Percentiles rank a stretch among this genome's conserved stretches.
Conservation (phyloP, 1,140 invertebrate genomes). For the Mycetomoellerius zeteki region DNA sequence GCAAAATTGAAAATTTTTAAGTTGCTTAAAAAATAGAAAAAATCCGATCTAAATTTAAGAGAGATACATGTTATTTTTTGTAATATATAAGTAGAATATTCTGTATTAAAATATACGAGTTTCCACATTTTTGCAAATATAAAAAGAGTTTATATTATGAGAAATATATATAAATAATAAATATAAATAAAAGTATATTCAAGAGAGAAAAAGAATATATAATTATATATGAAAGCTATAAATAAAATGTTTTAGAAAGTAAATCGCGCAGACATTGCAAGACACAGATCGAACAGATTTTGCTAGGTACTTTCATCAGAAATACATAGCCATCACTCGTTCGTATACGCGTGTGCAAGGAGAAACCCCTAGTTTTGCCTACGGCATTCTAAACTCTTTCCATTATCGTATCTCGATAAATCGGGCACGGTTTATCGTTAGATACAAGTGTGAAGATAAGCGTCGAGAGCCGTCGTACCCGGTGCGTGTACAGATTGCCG, state of each 20-base stretch:
- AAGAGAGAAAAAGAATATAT: not conserved
- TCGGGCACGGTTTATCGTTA: constrained; percentile 75
- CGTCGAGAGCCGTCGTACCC: constrained; percentile 39
- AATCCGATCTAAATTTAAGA: not conserved
- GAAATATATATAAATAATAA: not conserved
- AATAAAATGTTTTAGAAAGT: constrained; percentile 36
- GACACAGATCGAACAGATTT: constrained; percentile 13
- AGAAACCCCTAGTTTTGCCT: constrained; percentile 71
- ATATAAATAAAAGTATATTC: not conserved
- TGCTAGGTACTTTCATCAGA: constrained; percentile 57
- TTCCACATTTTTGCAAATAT: not conserved
- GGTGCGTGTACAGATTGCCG: constrained; percentile 23
- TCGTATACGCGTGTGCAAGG: constrained; percentile 43
- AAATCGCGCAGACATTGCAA: not conserved
- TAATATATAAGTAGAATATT: not conserved
- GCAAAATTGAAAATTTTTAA: not conserved
- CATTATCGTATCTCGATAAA: constrained; percentile 76
- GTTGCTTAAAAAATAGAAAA: not conserved
- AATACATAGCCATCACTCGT: constrained; percentile 42
- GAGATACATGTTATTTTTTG: not conserved
- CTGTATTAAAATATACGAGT: not conserved
- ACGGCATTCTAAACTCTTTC: constrained; percentile 70
- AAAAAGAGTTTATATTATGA: not conserved
- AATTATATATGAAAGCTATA: not conserved
- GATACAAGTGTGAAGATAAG: constrained; percentile 68